Conservation (phyloP, 1,140 invertebrate species). For the Hormaphis cornu region DNA sequence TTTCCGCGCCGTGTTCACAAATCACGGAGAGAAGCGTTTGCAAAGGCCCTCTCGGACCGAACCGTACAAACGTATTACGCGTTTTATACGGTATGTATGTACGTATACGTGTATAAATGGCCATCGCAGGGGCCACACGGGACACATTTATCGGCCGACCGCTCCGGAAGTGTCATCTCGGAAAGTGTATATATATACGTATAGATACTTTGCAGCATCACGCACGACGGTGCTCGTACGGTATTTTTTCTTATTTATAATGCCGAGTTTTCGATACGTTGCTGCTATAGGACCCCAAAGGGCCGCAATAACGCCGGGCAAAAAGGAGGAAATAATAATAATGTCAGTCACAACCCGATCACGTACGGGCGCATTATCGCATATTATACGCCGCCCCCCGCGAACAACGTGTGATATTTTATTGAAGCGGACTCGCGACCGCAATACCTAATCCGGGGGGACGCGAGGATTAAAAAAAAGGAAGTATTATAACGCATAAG, state of each 20-base stretch:
- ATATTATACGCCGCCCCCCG: not conserved
- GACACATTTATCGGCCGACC: constrained; percentile 22
- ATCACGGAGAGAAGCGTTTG: not conserved
- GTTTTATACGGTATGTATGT: not conserved
- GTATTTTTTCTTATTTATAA: constrained; percentile 18
- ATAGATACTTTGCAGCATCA: too few species aligned
- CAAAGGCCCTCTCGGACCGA: not conserved
- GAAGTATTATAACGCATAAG: too few species aligned
- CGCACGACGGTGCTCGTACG: not conserved
- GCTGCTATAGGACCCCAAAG: too few species aligned
- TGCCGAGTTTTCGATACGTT: not conserved
- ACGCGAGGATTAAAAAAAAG: constrained; percentile 11
- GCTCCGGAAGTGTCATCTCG: constrained; percentile 11
- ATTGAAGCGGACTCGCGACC: not conserved
- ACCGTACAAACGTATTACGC: not conserved
- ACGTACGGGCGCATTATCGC: constrained; percentile 1
- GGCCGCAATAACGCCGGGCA: not conserved
- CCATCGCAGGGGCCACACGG: constrained; percentile 3
- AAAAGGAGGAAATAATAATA: too few species aligned
- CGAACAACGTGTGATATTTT: constrained; percentile 16
- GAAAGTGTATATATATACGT: too few species aligned
- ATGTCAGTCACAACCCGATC: constrained; percentile 3
- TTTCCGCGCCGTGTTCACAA: constrained; percentile 10
- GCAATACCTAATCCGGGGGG: constrained; percentile 7
- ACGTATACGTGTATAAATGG: not conserved